Conservation (phyloP, 2,113 vertebrate genomes). For the Limanda limanda region DNA sequence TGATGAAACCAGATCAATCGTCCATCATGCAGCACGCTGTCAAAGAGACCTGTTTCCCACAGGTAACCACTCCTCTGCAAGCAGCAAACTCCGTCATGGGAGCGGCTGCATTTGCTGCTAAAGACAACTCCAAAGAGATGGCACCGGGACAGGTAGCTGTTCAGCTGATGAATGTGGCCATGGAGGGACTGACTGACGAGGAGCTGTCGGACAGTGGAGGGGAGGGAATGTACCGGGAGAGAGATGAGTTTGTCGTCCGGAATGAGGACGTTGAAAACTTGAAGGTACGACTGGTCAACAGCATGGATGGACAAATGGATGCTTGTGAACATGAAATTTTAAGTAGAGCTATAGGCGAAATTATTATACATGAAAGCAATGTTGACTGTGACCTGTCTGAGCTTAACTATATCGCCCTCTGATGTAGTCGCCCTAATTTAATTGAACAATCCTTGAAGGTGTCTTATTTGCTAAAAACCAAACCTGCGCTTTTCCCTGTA, state of each 20-base stretch:
- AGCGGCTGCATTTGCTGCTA: conserved; percentile 21
- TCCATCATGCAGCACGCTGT: conserved; percentile 68
- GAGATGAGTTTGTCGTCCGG: conserved; percentile 98
- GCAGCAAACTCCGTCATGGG: conserved; percentile 42
- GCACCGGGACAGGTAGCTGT: conserved; percentile 84
- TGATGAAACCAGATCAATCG: conserved; percentile 82
- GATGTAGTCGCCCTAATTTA: not conserved
- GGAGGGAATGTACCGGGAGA: conserved; percentile 97
- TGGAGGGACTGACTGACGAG: conserved; percentile 95
- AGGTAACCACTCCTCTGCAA: conserved; percentile 62
- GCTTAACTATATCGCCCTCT: not conserved
- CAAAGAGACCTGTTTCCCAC: conserved; percentile 72
- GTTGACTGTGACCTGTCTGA: not conserved
- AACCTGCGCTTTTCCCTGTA: not conserved
- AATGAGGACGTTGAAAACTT: conserved; percentile 95
- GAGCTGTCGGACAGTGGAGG: conserved; percentile 94
- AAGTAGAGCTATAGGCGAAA: not conserved
- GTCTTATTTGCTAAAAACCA: not conserved
- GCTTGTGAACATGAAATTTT: not conserved
- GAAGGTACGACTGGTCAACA: conserved; percentile 82
- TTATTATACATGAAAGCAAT: not conserved
- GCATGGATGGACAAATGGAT: not conserved
- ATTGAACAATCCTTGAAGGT: not conserved
- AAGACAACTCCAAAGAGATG: conserved; percentile 76
- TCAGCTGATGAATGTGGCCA: conserved; percentile 85